Evolutionary conservation across 2,888 invertebrate species (phyloP), one percentile per base, ranked within the genome.

Genomic region (Acholoe squamosa): DNA sequence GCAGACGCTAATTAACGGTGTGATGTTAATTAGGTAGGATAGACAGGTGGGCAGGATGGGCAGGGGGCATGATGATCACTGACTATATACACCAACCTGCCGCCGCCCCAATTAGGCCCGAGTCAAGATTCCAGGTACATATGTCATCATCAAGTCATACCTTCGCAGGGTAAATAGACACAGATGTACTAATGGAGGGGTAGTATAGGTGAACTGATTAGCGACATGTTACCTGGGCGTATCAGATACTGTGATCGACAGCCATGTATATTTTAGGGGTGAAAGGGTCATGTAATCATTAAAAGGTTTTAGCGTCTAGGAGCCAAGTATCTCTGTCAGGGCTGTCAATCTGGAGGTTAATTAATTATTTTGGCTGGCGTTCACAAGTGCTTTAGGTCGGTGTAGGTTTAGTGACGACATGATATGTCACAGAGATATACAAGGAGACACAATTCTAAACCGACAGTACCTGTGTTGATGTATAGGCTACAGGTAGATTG

Each of bases 81-180:
- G 71, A 71, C 71, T 71, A 14, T n/a, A 19, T 22, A 61, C 61
- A 14, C 71, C 71, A 28, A 71, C 71, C 71, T 25, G 25, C 19
- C 71, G 28, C 28, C 14, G 28, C 14, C 71, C 61, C 61, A 61
- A 61, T 61, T 61, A 61, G 61, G 61, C 61, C 10, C 61, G 61
- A 80, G 80, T 80, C 80, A 80, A 80, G 34, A 5, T 16, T 25
- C 22, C 16, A 25, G 33, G 43, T 43, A 80, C 80, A 80, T 80
- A 43, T 43, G 43, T 80, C 43, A 80, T 80, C 80, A 80, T 80
- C 80, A 80, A 34, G 80, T 80, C 80, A 43, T n/a, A 43, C 34
- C 34, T 43, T 16, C 1, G 34, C 43, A n/a, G 80, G n/a, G 76
- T 22, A 34, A 80, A 80, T 80, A 80, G 22, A 43, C 33, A 7